Evolutionary conservation across 2,797 vertebrate species (phyloP).

Genomic region (Argyrosomus regius): DNA sequence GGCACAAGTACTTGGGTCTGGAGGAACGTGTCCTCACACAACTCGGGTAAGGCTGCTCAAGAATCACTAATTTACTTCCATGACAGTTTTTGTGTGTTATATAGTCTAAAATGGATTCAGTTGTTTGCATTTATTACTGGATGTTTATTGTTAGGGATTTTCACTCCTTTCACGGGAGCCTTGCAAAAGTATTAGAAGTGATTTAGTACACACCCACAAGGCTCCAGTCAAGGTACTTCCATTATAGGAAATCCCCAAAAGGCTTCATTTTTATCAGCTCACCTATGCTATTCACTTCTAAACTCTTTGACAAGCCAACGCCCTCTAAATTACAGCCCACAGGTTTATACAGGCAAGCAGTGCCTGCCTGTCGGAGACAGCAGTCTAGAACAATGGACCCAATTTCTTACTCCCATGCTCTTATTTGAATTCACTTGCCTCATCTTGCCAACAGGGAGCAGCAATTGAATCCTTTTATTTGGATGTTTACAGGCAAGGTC

Average conservation of each 20-base stretch:
- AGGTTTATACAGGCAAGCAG: conserved; percentile 72
- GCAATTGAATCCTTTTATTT: conserved; percentile 71
- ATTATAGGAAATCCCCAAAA: conserved; percentile 66
- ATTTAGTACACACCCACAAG: conserved; percentile 28
- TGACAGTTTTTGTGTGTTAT: background rate
- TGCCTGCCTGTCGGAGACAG: conserved; percentile 54
- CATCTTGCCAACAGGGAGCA: conserved; percentile 61
- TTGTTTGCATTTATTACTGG: conserved; percentile 38
- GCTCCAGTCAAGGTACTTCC: conserved; percentile 41
- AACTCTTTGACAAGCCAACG: conserved; percentile 68
- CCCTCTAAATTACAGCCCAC: conserved; percentile 70
- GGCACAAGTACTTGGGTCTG: conserved; percentile 93
- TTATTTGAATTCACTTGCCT: conserved; percentile 61
- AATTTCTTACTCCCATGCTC: conserved; percentile 43
- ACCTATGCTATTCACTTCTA: conserved; percentile 62
- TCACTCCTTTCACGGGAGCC: conserved; percentile 9
- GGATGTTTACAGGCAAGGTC: conserved; percentile 70
- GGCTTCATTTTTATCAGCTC: conserved; percentile 68
- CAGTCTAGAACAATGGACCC: conserved; percentile 60
- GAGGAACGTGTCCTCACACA: conserved; percentile 92
- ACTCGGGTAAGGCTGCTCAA: conserved; percentile 83
- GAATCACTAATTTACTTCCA: background rate
- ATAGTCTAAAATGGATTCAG: background rate
- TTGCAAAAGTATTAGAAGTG: conserved; percentile 11
- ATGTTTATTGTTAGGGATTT: conserved; percentile 19